Evolutionary conservation across 2,797 vertebrate species (phyloP).

Genomic region (Xenopus petersii): DNA sequence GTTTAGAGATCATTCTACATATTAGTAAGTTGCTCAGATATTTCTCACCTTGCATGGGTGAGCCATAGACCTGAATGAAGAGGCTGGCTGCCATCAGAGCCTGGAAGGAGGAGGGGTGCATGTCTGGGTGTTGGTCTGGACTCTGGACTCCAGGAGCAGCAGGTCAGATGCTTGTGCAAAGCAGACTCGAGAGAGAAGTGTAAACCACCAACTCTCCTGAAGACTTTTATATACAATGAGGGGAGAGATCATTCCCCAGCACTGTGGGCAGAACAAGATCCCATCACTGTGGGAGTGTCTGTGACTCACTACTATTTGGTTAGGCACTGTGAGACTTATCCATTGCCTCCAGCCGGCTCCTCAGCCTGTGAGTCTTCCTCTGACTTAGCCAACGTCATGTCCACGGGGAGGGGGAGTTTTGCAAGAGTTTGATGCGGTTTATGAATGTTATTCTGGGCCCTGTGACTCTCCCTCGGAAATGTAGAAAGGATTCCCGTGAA

Average conservation of each 20-base stretch:
- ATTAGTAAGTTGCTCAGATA: too few relatives aligned
- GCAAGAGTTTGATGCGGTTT: conserved; percentile 20
- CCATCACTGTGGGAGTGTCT: conserved; percentile 26
- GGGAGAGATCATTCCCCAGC: neutral
- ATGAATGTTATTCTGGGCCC: neutral
- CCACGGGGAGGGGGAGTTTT: conserved; percentile 28
- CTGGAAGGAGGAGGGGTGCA: conserved; percentile 56
- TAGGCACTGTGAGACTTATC: neutral
- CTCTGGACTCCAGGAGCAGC: conserved; percentile 9
- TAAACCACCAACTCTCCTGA: conserved; percentile 3
- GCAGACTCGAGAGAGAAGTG: conserved; percentile 2
- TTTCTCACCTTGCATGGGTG: conserved; percentile 54
- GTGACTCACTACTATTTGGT: conserved; percentile 28
- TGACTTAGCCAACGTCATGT: conserved; percentile 22
- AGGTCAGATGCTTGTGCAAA: conserved; percentile 10
- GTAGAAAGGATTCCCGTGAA: neutral
- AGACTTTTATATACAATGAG: conserved; percentile 35
- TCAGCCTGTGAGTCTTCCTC: neutral
- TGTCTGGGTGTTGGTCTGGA: conserved; percentile 43
- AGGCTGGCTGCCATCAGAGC: conserved; percentile 51
- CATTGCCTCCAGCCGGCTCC: neutral
- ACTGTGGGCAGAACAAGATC: neutral
- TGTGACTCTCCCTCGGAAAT: conserved; percentile 22
- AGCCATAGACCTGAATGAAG: conserved; percentile 47
- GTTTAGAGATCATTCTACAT: too few relatives aligned